These are phyloP conservation scores for Anoplophora glabripennis DNA, from an alignment of 1,140 invertebrate species.

Conservation along the genomic window DNA sequence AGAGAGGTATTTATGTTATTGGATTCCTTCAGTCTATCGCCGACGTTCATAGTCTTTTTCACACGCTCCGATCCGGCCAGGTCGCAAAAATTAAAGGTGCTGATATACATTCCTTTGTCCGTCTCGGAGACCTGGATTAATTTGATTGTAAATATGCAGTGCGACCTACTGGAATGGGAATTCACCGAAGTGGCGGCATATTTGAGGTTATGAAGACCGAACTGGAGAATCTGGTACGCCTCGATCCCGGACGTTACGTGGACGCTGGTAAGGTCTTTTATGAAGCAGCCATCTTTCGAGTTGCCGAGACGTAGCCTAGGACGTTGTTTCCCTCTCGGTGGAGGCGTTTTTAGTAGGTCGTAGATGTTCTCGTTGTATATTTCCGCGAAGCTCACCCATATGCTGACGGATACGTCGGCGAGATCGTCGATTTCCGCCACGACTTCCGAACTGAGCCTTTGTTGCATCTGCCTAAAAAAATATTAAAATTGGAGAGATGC, in stretches of 20 bases:
- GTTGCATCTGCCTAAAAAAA: slow-evolving; percentile 49
- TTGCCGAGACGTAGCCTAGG: slow-evolving; percentile 57
- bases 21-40: slow-evolving; percentile 80
- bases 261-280: slow-evolving; percentile 75
- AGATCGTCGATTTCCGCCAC: slow-evolving; percentile 38
- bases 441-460: slow-evolving; percentile 50
- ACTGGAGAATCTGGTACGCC: slow-evolving; percentile 73
- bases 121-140: slow-evolving; percentile 52
- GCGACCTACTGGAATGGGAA: slow-evolving; percentile 78
- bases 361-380: slow-evolving; percentile 92
- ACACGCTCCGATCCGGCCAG: slow-evolving; percentile 88
- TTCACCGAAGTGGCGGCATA: slow-evolving; percentile 85
- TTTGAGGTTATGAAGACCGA: slow-evolving; percentile 76
- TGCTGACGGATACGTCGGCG: slow-evolving; percentile 46
- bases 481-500: no score
- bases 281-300: slow-evolving; percentile 67
- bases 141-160: slow-evolving; percentile 85
- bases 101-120: slow-evolving; percentile 26
- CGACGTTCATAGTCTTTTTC: slow-evolving; percentile 80
- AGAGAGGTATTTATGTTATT: slow-evolving; percentile 89
- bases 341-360: slow-evolving; percentile 67
- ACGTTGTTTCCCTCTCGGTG: slow-evolving; percentile 49
- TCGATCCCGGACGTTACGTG: slow-evolving; percentile 72
- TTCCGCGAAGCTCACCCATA: slow-evolving; percentile 90
- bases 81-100: slow-evolving; percentile 77